Evolutionary conservation across 2,888 invertebrate genomes (phyloP).

Genomic region (Reticulitermes lucifugus): DNA sequence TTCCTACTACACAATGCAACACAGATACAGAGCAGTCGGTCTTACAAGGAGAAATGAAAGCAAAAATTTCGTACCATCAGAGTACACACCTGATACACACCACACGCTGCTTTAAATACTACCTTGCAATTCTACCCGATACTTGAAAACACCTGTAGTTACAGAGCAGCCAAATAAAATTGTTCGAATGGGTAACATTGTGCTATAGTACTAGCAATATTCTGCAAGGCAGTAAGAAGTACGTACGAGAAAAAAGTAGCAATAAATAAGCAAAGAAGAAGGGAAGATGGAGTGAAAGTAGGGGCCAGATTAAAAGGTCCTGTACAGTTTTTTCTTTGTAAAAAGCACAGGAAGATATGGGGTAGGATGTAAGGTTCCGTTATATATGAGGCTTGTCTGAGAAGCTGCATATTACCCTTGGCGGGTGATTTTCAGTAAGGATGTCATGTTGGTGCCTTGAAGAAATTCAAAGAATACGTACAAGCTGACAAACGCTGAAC

Average conservation of each 20-base stretch:
- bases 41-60: too few species aligned
- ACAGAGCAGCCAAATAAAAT: conserved; percentile 9
- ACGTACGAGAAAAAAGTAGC: conserved; percentile 11
- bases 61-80: too few species aligned
- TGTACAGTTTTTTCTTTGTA: not conserved
- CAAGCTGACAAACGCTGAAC: not conserved
- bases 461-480: conserved; percentile 34
- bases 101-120: too few species aligned
- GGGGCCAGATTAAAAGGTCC: conserved; percentile 7
- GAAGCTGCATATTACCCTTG: not conserved
- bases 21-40: too few species aligned
- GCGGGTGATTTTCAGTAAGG: not conserved
- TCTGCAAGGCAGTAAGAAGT: not conserved
- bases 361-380: not conserved
- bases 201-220: not conserved
- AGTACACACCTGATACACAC: too few species aligned
- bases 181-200: not conserved
- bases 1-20: too few species aligned
- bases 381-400: not conserved
- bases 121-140: not conserved
- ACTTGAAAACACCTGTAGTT: not conserved
- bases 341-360: not conserved
- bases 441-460: not conserved
- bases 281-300: conserved; percentile 5
- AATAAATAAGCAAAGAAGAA: not conserved